Percentiles rank a stretch among this genome's conserved stretches.
Evolutionary conservation across 2,888 invertebrate species (phyloP).

Genomic region (Platynereis dumerilii): DNA sequence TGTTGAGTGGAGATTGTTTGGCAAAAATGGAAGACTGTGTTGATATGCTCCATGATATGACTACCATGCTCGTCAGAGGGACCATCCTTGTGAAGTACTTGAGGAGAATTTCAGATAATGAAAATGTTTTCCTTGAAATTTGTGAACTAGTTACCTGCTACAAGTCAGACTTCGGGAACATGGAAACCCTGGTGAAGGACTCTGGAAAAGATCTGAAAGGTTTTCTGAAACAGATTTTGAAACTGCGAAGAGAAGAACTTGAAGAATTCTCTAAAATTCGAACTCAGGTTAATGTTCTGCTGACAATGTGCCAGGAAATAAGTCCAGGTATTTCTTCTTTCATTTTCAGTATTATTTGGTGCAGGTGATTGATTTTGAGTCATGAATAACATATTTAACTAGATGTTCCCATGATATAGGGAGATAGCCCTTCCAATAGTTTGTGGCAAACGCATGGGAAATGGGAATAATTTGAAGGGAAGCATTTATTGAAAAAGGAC

Average conservation of each 20-base stretch:
- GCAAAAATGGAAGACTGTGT: too few relatives aligned
- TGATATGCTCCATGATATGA: not conserved
- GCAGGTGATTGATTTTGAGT: too few relatives aligned
- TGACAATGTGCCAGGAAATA: constrained; percentile 5
- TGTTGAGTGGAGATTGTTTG: too few relatives aligned
- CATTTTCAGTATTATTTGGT: not conserved
- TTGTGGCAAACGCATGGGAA: too few relatives aligned
- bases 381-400: too few relatives aligned
- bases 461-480: too few relatives aligned
- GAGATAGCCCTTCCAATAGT: too few relatives aligned
- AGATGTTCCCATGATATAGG: too few relatives aligned
- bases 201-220: not conserved
- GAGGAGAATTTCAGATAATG: not conserved
- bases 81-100: not conserved
- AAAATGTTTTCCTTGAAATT: not conserved
- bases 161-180: not conserved
- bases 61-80: not conserved
- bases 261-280: not conserved
- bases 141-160: not conserved
- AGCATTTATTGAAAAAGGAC: too few relatives aligned
- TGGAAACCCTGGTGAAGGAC: not conserved
- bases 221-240: not conserved
- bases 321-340: not conserved
- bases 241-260: not conserved
- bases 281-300: not conserved